These are phyloP conservation scores for Mobula birostris DNA, from an alignment of 2,113 vertebrate species.

Conservation along the genomic window DNA sequence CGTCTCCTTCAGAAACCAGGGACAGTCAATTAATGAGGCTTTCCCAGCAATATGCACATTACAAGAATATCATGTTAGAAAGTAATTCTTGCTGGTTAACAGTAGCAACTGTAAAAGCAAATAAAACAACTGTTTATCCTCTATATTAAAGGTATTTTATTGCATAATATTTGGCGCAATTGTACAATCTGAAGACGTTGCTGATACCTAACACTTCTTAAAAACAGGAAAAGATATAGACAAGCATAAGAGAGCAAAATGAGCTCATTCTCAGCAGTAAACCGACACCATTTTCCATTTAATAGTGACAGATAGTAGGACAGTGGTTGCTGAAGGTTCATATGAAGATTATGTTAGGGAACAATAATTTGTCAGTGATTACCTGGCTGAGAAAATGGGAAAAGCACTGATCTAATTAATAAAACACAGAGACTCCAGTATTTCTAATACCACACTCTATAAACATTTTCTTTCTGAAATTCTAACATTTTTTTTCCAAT, in stretches of 20 bases:
- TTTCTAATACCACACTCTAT: neutral
- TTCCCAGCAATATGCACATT: neutral
- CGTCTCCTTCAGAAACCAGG: neutral
- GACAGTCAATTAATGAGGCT: neutral
- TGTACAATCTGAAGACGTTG: neutral
- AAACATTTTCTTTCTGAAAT: neutral
- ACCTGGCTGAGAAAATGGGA: neutral
- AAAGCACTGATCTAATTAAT: slow-evolving; percentile 14
- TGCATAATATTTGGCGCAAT: neutral
- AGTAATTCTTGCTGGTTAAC: too few relatives aligned
- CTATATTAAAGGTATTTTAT: neutral
- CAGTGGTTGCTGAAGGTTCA: neutral
- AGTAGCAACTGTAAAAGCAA: too few relatives aligned
- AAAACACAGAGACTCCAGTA: neutral
- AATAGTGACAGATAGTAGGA: neutral
- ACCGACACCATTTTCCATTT: neutral
- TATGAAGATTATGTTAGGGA: neutral
- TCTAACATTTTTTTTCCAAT: neutral
- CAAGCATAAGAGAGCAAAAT: too few relatives aligned
- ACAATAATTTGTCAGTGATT: neutral
- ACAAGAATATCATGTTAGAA: neutral
- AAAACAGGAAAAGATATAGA: too few relatives aligned
- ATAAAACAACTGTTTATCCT: neutral
- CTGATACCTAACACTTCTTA: too few relatives aligned
- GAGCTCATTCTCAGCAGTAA: too few relatives aligned